Evolutionary conservation across 1,140 invertebrate species (phyloP).

Genomic region (Atta texana): DNA sequence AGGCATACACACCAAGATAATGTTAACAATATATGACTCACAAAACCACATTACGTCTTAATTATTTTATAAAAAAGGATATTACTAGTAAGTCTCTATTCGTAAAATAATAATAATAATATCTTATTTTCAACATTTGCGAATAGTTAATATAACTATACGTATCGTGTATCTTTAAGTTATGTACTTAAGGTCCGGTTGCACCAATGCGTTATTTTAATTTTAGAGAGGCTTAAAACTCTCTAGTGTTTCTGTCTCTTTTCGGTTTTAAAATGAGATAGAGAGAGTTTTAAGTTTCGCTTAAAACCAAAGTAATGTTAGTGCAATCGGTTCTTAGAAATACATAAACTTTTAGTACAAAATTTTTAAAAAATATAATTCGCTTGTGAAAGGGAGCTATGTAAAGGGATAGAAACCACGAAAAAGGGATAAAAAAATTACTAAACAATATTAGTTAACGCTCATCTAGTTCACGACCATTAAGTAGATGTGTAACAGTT

Average conservation of each 20-base stretch:
- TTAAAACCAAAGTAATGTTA: too few species aligned
- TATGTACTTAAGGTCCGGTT: neutral
- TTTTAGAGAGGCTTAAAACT: too few species aligned
- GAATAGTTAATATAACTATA: conserved; percentile 52
- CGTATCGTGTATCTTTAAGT: conserved; percentile 51
- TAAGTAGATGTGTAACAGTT: conserved; percentile 48
- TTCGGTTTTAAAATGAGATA: too few species aligned
- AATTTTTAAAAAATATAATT: conserved; percentile 53
- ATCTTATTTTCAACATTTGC: conserved; percentile 48
- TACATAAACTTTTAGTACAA: conserved; percentile 28
- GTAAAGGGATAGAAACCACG: conserved; percentile 34
- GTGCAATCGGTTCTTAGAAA: neutral
- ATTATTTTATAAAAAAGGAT: conserved; percentile 39
- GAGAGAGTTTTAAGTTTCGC: too few species aligned
- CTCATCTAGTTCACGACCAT: conserved; percentile 21
- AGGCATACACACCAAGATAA: conserved; percentile 58
- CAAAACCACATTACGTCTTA: conserved; percentile 37
- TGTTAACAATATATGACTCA: conserved; percentile 66
- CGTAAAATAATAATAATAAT: conserved; percentile 45
- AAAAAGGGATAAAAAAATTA: conserved; percentile 29
- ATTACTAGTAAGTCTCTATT: conserved; percentile 32
- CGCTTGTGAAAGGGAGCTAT: conserved; percentile 41
- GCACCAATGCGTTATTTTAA: too few species aligned
- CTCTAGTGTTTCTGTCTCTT: too few species aligned
- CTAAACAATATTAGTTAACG: conserved; percentile 41